Percentiles rank a stretch among this genome's conserved stretches.
Conservation (phyloP, 1,140 invertebrate species). For the Oedothorax gibbosus region DNA sequence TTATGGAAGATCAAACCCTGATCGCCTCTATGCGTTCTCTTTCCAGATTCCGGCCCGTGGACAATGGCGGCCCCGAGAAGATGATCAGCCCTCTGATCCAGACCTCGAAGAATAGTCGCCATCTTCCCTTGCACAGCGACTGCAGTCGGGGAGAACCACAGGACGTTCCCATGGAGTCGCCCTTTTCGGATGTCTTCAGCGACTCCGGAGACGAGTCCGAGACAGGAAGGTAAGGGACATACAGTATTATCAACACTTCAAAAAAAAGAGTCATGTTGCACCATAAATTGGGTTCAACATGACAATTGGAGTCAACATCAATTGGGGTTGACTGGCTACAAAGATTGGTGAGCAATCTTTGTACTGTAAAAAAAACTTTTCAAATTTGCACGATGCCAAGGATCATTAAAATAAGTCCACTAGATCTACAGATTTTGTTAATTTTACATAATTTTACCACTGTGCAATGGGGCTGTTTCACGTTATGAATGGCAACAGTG, state of each 20-base stretch:
- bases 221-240: slow-evolving; percentile 44
- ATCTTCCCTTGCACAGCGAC: slow-evolving; percentile 38
- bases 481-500: too few relatives aligned
- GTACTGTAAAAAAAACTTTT: too few relatives aligned
- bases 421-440: too few relatives aligned
- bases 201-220: slow-evolving; percentile 51
- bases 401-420: too few relatives aligned
- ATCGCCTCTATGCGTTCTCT: not conserved
- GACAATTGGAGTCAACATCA: too few relatives aligned
- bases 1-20: not conserved
- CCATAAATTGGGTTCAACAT: too few relatives aligned
- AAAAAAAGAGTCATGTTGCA: too few relatives aligned
- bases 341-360: too few relatives aligned
- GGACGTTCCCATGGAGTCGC: slow-evolving; percentile 46
- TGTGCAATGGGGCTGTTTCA: too few relatives aligned
- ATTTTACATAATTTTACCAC: too few relatives aligned
- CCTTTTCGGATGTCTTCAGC: slow-evolving; percentile 60
- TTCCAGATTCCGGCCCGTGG: slow-evolving; percentile 45
- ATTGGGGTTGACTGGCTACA: too few relatives aligned
- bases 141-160: slow-evolving; percentile 29
- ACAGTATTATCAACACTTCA: not conserved
- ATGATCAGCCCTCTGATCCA: slow-evolving; percentile 48
- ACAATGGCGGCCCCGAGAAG: slow-evolving; percentile 49
- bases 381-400: too few relatives aligned
- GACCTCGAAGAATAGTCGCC: slow-evolving; percentile 34